Percentiles rank a stretch among this genome's conserved stretches.
phyloP scores from a whole-genome alignment of 2,888 invertebrate species.

The Cheilosia soror region DNA sequence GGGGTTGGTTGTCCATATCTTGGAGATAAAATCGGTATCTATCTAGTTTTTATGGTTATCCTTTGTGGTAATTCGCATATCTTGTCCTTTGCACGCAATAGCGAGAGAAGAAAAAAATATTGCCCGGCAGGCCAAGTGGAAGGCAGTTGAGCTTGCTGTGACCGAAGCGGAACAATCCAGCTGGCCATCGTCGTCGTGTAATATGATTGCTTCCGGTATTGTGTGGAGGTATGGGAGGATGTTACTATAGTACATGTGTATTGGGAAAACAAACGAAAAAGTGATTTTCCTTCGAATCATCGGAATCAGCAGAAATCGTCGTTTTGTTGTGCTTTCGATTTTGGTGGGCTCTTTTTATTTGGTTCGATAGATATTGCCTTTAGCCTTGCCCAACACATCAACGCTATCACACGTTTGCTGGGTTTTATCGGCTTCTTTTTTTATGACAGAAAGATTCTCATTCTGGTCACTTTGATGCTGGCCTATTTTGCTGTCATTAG shows the following conservation, averaged over 20 bases:
- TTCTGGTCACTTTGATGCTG: constrained; percentile 13
- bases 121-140: constrained; percentile 24
- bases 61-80: constrained; percentile 29
- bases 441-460: constrained; percentile 25
- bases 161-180: constrained; percentile 48
- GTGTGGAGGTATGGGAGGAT: constrained; percentile 1
- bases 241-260: constrained; percentile 6
- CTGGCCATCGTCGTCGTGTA: constrained; percentile 63
- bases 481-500: constrained; percentile 30
- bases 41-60: constrained; percentile 49
- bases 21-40: constrained; percentile 42
- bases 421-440: constrained; percentile 33
- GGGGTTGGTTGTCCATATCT: constrained; percentile 2
- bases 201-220: constrained; percentile 68
- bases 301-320: constrained; percentile 58
- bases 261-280: constrained; percentile 33
- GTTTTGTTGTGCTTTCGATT: constrained; percentile 10
- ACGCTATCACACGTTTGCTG: constrained; percentile 47
- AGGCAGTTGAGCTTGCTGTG: constrained; percentile 38
- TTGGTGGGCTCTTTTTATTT: neutral
- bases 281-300: constrained; percentile 25
- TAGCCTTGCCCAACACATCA: constrained; percentile 45
- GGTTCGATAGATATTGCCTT: constrained; percentile 15
- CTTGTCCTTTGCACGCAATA: constrained; percentile 29
- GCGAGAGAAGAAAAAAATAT: neutral